Base-by-base conservation (phyloP, 2,113 vertebrate species). In the Calcarius ornatus region DNA sequence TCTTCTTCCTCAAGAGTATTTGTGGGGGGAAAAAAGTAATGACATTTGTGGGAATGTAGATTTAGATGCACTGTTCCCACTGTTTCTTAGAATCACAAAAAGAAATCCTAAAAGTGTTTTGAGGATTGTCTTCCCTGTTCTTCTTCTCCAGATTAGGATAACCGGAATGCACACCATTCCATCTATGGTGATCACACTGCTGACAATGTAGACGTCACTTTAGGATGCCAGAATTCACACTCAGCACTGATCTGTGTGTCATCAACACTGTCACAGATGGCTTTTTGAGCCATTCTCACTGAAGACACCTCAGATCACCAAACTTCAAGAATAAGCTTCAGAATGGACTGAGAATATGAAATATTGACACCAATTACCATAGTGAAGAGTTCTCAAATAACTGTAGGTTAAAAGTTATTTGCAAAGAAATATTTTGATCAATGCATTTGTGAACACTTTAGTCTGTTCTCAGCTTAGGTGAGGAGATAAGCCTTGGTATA, bases 11-110 rank as follows among this genome's bases (percentile, higher is more conserved):
- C 22, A 38, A 23, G 35, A 56, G 69, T n/a, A 3, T 81, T 65
- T 56, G 1, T 23, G 24, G 7, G 12, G 3, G 2, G 2, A 21
- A 35, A 12, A 37, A 65, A 14, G 8, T 17, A n/a, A 9, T 43
- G 4, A 22, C 12, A 69, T 45, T 77, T 81, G 4, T 61, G 17
- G 45, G 35, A 68, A 68, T 11, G 9, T 45, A 18, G 43, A n/a
- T 37, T 70, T 78, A 87, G 22, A 15, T 56, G 28, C 5, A 42
- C 22, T 57, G 13, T 33, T 53, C 60, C 20, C 37, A 51, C 7
- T 64, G 28, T 15, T 23, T 17, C 51, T 61, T 53, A 57, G 24
- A 57, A 73, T 61, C 9, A 28, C 10, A 65, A 78, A 73, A 78
- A 27, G 1, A 56, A 64, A 75, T 5, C 9, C 3, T 12, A 61